These are phyloP conservation scores for Fistularia commersonii DNA, from an alignment of 2,797 vertebrate species.

Conservation along the genomic window DNA sequence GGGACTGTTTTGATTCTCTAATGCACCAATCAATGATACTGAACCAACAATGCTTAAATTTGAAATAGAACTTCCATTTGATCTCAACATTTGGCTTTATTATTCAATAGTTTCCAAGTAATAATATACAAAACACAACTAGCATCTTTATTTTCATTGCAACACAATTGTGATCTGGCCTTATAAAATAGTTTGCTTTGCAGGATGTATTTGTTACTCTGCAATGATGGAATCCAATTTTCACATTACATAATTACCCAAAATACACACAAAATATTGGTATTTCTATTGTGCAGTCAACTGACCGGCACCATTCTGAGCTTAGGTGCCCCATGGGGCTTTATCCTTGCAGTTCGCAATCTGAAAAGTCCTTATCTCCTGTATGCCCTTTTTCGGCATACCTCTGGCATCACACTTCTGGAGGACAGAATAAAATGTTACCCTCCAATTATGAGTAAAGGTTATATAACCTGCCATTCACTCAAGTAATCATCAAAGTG, in stretches of 20 bases:
- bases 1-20: no score
- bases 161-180: no score
- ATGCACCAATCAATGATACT: no score
- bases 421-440: conserved; percentile 24
- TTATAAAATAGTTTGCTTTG: conserved; percentile 8
- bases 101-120: no score
- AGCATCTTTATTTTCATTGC: no score
- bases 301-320: conserved; percentile 43
- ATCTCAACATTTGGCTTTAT: no score
- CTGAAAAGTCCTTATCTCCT: conserved; percentile 34
- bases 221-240: conserved; percentile 19
- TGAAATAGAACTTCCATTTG: no score
- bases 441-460: conserved; percentile 25
- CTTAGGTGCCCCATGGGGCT: conserved; percentile 32
- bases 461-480: conserved; percentile 21
- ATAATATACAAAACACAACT: no score
- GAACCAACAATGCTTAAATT: no score
- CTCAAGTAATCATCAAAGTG: conserved; percentile 18
- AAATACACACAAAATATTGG: conserved; percentile 12
- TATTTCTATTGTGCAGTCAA: conserved; percentile 29
- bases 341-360: conserved; percentile 19
- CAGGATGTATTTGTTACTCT: conserved; percentile 12
- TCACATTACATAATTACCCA: conserved; percentile 35
- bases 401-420: conserved; percentile 21
- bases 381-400: conserved; percentile 21